Base-by-base conservation (phyloP, 2,113 vertebrate species). In the Gasterosteus nipponicus region DNA sequence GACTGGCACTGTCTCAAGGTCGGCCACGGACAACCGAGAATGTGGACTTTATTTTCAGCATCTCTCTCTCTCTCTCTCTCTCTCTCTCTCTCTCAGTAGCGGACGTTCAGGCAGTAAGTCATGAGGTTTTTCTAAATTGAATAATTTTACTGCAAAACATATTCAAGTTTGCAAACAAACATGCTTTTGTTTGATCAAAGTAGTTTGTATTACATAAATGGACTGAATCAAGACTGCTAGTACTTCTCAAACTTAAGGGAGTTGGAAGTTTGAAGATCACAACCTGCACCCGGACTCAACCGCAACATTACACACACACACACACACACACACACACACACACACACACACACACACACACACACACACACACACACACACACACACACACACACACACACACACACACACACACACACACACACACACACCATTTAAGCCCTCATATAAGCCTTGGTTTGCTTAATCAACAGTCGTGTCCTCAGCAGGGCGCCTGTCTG, bases 1-100 rank as follows among this genome's bases (percentile, higher is more conserved):
- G n/a, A 80, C 86, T 73, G 87, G 85, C 82, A 76, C 60, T 62
- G 59, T 83, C 85, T 93, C 81, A 82, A 91, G 85, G 87, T 89
- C 83, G 73, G 11, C 66, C 59, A 10, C 44, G 41, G 66, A 78
- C 77, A 59, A 60, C 56, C 39, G 76, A 86, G 86, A 77, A 83
- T 57, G 51, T 53, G 58, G 18, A 63, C 77, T 73, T 85, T 76
- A 78, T 60, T 78, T 62, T 42, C 29, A 53, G 46, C 0, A 16
- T 72, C 81, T 70, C 31, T 49, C 61, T 63, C 68, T 66, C 51
- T 62, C 38, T 74, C 58, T 51, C 31, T 38, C 41, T 46, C 35
- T 5, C 8, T 31, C 12, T 5, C 51, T 7, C 7, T 16, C 59
- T 63, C n/a, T 41, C 26, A 54, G 53, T 41, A 62, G 59, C 65